Percentiles rank a stretch among this genome's conserved stretches.
Conservation (phyloP, 2,888 invertebrate species). For the Callyntrura guangdongensis region DNA sequence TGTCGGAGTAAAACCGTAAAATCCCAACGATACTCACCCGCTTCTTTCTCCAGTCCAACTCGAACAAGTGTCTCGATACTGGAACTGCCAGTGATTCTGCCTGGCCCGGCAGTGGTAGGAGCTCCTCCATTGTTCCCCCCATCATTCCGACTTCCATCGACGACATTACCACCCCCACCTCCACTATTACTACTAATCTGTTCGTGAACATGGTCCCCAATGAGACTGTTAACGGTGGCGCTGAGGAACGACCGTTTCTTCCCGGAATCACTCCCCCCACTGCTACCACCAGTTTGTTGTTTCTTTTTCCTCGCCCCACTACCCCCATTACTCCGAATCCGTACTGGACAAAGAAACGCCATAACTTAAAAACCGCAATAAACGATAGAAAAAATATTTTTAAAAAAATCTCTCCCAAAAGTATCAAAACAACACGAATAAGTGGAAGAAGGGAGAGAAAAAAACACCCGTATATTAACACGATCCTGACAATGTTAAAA, state of each 20-base stretch:
- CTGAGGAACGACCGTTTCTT: constrained; percentile 60
- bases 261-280: too few species aligned
- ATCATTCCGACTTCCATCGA: constrained; percentile 8
- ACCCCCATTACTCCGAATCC: constrained; percentile 67
- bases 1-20: neutral
- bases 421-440: neutral
- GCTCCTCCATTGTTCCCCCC: neutral
- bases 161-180: too few species aligned
- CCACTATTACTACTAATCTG: constrained; percentile 18
- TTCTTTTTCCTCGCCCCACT: constrained; percentile 69
- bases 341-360: constrained; percentile 95
- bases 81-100: constrained; percentile 97
- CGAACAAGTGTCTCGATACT: constrained; percentile 96
- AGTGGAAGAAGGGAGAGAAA: too few species aligned
- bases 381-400: too few species aligned
- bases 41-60: constrained; percentile 97
- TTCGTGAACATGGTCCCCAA: constrained; percentile 47
- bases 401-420: too few species aligned
- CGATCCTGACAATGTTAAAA: neutral
- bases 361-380: constrained; percentile 86
- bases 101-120: too few species aligned
- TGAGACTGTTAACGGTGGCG: constrained; percentile 57
- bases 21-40: constrained; percentile 87
- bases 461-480: neutral
- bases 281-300: too few species aligned